phyloP scores from a whole-genome alignment of 1,140 invertebrate genomes.

The Frieseomelitta varia region DNA sequence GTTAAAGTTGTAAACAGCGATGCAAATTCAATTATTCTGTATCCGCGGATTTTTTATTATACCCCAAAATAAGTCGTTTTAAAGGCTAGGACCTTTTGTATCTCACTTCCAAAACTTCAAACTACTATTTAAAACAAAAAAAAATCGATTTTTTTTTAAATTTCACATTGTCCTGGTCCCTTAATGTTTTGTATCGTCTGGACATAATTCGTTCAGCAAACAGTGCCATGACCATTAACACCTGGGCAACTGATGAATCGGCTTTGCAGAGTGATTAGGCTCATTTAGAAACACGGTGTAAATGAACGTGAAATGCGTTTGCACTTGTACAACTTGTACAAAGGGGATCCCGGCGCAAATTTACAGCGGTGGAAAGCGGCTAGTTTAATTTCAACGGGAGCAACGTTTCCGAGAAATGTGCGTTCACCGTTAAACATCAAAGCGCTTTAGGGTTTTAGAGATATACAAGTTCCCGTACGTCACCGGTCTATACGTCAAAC shows the following conservation, averaged over 20 bases:
- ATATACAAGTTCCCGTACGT: not conserved
- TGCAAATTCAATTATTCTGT: too few relatives aligned
- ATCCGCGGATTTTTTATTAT: too few relatives aligned
- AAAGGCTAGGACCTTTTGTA: too few relatives aligned
- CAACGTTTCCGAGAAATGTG: not conserved
- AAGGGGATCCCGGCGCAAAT: too few relatives aligned
- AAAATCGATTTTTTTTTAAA: too few relatives aligned
- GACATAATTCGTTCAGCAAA: not conserved
- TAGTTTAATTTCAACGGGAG: not conserved
- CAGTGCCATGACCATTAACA: not conserved
- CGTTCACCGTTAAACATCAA: constrained; percentile 4
- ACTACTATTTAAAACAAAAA: too few relatives aligned
- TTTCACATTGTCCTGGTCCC: too few relatives aligned
- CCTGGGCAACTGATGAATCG: not conserved
- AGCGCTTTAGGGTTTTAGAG: not conserved
- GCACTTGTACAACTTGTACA: not conserved
- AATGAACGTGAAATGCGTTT: not conserved
- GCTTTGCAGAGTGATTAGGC: not conserved
- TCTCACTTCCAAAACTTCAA: too few relatives aligned
- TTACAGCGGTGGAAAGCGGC: not conserved
- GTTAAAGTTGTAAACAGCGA: too few relatives aligned
- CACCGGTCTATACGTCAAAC: not conserved
- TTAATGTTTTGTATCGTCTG: not conserved
- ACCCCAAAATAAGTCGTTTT: too few relatives aligned
- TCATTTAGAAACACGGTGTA: not conserved